Base-by-base conservation (phyloP, 2,888 invertebrate genomes). In the Automeris io region DNA sequence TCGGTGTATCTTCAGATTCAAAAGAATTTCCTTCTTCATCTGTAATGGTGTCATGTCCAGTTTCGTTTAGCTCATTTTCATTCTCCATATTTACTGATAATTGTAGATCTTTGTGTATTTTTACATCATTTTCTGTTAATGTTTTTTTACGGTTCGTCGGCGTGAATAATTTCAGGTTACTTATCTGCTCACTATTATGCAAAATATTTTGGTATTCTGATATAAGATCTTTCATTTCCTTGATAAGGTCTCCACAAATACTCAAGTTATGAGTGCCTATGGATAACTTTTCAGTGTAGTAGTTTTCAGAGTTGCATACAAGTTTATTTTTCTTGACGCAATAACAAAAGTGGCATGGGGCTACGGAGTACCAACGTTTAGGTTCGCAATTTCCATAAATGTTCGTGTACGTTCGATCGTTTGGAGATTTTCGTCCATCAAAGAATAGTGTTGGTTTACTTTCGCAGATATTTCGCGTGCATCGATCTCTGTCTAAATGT, bases 291-390 rank as follows among this genome's bases (percentile, higher is more conserved):
- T 51, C 55, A 1, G 43, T 9, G 23, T 52, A 45, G 25, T 42
- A 39, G 18, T 48, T 49, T 1, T 61, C 67, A 5, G 62, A 67
- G 26, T 70, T 80, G 37, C 82, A 82, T 1, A 76, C 47, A 2
- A 82, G 54, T 54, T 69, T 76, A 37, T 71, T 70, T 49, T 60
- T 49, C 5, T 62, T 59, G 1, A 68, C 40, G 25, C 82, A 82
- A 43, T 56, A 77, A 41, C 82, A 82, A 19, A 77, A 66, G 42
- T 78, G 78, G 16, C 82, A 82, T 1, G 73, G 67, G 0, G 64
- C 68, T 32, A 75, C 35, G 0, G 78, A 71, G 35, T 81, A 82
- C 79, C 81, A 82, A 34, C 51, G 67, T 1, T 60, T 60, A 0
- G 57, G 39, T 41, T 61, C 47, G 39, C 82, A 82, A 4, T 50